Evolutionary conservation across 1,140 invertebrate species (phyloP).

Genomic region (Melitaea cinxia): DNA sequence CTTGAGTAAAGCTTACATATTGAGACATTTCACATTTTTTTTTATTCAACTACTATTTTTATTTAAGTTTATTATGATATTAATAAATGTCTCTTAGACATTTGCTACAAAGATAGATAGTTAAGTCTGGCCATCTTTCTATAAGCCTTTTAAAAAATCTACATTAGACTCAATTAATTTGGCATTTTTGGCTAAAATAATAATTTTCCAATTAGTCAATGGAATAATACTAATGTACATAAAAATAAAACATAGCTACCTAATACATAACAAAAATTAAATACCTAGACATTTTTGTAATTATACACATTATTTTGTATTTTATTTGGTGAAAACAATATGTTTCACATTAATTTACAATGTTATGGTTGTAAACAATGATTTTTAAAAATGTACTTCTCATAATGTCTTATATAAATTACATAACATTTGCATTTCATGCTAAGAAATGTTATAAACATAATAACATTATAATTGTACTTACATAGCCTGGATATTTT

Average conservation of each 20-base stretch:
- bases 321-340: not conserved
- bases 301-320: not conserved
- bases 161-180: conserved; percentile 49
- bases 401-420: conserved; percentile 47
- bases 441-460: conserved; percentile 17
- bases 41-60: not conserved
- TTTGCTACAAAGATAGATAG: not conserved
- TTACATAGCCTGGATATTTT: not conserved
- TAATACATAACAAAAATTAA: not conserved
- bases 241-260: not conserved
- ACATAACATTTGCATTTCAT: conserved; percentile 40
- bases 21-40: not conserved
- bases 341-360: conserved; percentile 23
- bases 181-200: conserved; percentile 77
- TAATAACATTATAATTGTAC: not conserved
- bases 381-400: conserved; percentile 63
- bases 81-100: not conserved
- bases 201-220: conserved; percentile 43
- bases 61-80: not conserved
- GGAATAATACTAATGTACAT: not conserved
- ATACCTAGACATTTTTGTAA: not conserved
- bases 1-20: too few relatives aligned
- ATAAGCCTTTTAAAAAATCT: conserved; percentile 24
- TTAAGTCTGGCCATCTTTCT: conserved; percentile 28
- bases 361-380: not conserved